Conservation (phyloP, 2,797 vertebrate genomes). For the Enteromius trimaculatus region DNA sequence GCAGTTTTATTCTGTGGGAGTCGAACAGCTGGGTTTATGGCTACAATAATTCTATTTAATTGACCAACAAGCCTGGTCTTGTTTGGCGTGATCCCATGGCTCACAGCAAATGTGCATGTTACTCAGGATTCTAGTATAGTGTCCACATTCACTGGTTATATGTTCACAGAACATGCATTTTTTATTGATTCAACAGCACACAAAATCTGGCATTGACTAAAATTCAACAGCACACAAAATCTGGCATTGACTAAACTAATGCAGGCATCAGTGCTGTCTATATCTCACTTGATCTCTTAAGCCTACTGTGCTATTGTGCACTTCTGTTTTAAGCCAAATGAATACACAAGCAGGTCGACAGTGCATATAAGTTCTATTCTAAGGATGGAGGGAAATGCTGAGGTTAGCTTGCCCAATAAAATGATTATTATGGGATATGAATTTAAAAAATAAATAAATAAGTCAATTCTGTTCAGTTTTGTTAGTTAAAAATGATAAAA, state of each 20-base stretch:
- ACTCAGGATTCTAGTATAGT: background rate
- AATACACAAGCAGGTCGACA: background rate
- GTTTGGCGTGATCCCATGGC: background rate
- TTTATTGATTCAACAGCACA: conserved; percentile 21
- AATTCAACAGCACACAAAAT: conserved; percentile 20
- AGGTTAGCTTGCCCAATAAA: background rate
- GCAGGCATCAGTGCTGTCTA: background rate
- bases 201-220: background rate
- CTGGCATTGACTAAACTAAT: background rate
- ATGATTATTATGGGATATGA: background rate
- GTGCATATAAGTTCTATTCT: background rate
- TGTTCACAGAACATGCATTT: background rate
- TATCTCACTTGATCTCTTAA: conserved; percentile 8
- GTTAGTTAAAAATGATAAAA: background rate
- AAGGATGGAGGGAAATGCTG: conserved; percentile 4
- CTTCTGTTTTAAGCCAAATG: background rate
- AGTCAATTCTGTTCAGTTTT: background rate
- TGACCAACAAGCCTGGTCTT: conserved; percentile 33
- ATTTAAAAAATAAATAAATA: background rate
- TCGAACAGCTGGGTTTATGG: conserved; percentile 1
- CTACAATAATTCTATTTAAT: conserved; percentile 28
- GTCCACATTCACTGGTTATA: background rate
- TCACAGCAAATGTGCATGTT: conserved; percentile 5
- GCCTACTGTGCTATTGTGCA: background rate
- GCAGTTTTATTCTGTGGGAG: background rate